Evolutionary conservation across 2,888 invertebrate genomes (phyloP), one percentile per base, ranked within the genome.

Genomic region (Phortica magna): DNA sequence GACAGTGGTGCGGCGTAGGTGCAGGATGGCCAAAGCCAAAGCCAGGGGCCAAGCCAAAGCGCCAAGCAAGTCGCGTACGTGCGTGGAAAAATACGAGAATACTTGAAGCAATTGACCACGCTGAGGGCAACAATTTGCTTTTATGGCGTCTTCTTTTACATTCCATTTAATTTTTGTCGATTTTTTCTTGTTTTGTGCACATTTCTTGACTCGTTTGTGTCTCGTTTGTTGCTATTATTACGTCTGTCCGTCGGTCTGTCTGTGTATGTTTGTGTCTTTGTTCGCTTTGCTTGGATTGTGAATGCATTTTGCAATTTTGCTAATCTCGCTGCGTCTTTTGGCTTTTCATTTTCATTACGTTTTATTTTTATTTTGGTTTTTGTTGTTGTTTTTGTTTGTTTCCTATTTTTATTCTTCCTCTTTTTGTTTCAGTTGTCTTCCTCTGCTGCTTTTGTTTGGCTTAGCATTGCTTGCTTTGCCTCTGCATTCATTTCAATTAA

Each of bases 401-500:
- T 53, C 10, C 9, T 17, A 55, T 55, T 55, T 55, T 17, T n/a
- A 17, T 75, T 31, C 5, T 31, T 31, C 22, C 31, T 14, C 64
- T 39, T 67, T 67, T 42, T 48, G 10, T 48, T 48, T 48, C 48
- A 48, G 2, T 48, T 48, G 3, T 14, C 48, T 12, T 22, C 31
- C 7, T 42, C n/a, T 67, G 64, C 19, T 64, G 64, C 31, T 48
- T 9, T 14, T 48, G 9, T 48, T 9, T 14, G 9, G 48, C 48
- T 48, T 12, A 9, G 48, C 48, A 6, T 48, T 48, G 48, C 48
- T 64, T 39, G 42, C 75, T 77, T 80, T 73, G 77, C 79, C 80
- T 77, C 77, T 79, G 84, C 81, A 84, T 87, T 88, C 86, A 82
- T 85, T 88, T 88, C 88, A 88, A 88, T 88, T 88, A 88, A 88